phyloP scores from a whole-genome alignment of 2,888 invertebrate genomes.

The Scaptomyza cyrtandrae region DNA sequence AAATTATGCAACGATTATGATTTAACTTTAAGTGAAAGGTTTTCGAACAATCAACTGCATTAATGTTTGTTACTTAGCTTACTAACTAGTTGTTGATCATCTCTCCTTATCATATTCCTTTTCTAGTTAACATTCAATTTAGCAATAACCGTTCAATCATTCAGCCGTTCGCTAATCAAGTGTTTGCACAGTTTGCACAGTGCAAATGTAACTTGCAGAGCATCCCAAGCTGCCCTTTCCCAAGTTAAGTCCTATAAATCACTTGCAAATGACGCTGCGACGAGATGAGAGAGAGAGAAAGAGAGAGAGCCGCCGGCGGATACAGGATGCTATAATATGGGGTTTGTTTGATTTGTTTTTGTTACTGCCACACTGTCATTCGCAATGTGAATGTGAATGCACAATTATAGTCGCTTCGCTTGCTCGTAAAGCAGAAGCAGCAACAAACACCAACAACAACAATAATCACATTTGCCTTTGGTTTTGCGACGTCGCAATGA shows the following conservation, averaged over 20 bases:
- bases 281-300: slow-evolving; percentile 20
- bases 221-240: not conserved
- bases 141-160: slow-evolving; percentile 73
- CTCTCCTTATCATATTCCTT: no score
- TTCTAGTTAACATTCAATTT: slow-evolving; percentile 39
- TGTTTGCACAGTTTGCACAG: slow-evolving; percentile 38
- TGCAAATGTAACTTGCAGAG: slow-evolving; percentile 48
- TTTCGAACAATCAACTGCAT: no score
- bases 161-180: slow-evolving; percentile 63
- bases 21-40: not conserved
- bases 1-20: slow-evolving; percentile 27
- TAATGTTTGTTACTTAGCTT: no score
- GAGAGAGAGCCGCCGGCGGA: slow-evolving; percentile 10
- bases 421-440: slow-evolving; percentile 70
- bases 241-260: slow-evolving; percentile 66
- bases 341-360: not conserved
- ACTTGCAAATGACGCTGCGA: slow-evolving; percentile 74
- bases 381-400: slow-evolving; percentile 68
- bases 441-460: slow-evolving; percentile 6
- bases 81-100: no score
- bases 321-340: slow-evolving; percentile 51
- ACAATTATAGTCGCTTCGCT: slow-evolving; percentile 77
- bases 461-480: slow-evolving; percentile 39
- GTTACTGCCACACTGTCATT: slow-evolving; percentile 32
- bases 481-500: slow-evolving; percentile 39